Conservation (phyloP, 2,113 vertebrate species). For the Himantopus leucocephalus region DNA sequence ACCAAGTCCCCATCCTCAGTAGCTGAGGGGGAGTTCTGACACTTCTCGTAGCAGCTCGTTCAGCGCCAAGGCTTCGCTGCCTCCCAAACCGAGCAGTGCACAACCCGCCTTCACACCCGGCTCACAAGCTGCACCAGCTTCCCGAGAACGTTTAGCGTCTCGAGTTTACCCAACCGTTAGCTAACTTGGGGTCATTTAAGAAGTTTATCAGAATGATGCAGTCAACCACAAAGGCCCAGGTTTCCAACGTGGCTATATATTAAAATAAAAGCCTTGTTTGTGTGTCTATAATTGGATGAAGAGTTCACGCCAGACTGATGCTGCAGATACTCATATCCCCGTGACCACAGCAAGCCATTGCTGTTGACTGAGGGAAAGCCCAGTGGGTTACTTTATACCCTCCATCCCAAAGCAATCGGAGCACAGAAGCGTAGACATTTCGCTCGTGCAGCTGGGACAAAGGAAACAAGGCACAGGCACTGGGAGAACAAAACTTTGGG, state of each 20-base stretch:
- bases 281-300: neutral
- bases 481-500: neutral
- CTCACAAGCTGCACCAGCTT: neutral
- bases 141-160: neutral
- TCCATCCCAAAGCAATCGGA: neutral
- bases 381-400: neutral
- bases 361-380: neutral
- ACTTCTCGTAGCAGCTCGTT: neutral
- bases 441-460: neutral
- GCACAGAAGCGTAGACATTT: neutral
- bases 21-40: neutral
- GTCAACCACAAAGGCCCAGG: neutral
- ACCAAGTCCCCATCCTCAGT: neutral
- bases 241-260: neutral
- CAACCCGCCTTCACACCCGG: neutral
- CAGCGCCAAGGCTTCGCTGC: neutral
- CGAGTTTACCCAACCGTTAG: fast-evolving
- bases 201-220: neutral
- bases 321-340: neutral
- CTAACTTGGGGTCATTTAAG: neutral
- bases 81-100: neutral
- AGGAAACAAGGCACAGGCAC: neutral
- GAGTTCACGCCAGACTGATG: neutral
- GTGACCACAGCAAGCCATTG: neutral
- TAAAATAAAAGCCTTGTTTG: neutral